Evolutionary conservation across 1,140 invertebrate species (phyloP), one percentile per base, ranked within the genome.

Genomic region (Cotesia glomerata): DNA sequence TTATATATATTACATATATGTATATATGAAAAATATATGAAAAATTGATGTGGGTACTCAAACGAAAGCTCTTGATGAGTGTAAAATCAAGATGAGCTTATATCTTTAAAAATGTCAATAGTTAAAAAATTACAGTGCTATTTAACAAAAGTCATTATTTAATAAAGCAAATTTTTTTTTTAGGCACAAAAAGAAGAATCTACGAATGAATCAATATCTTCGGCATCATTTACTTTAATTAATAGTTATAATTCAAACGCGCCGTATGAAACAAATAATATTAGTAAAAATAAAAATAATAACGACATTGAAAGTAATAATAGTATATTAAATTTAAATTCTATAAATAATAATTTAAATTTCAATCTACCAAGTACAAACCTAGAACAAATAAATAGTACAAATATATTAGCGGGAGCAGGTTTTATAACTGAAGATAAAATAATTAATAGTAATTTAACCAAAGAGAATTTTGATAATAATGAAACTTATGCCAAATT

Each of bases 401-500:
- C 73, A 39, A 73, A 65, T 51, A 64, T 69, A 18, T 59, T 80
- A 63, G 58, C 66, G 11, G 68, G 75, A 59, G 39, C 72, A 16
- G 66, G 64, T 54, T 68, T 79, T 61, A 68, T 79, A 56, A 36
- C 65, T 5, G 70, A 76, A 9, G 49, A 76, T 9, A 74, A 77
- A 63, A 76, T 79, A 13, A 76, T 76, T 51, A 18, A 75, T 49
- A 64, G 77, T 58, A 74, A 75, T 52, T 80, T 78, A 71, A 69
- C 73, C 35, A 63, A 76, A 56, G 73, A 75, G 18, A 35, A 75
- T 11, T 70, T 76, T 72, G 77, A 76, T 75, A 76, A 68, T 51
- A 76, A 68, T 35, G 71, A 73, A 5, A 66, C 64, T 13, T 83
- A 79, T 70, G 61, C 78, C 11, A 77, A 81, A 62, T 78, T 81